Conservation (phyloP, 2,888 invertebrate species). For the Himalopsyche anomala region DNA sequence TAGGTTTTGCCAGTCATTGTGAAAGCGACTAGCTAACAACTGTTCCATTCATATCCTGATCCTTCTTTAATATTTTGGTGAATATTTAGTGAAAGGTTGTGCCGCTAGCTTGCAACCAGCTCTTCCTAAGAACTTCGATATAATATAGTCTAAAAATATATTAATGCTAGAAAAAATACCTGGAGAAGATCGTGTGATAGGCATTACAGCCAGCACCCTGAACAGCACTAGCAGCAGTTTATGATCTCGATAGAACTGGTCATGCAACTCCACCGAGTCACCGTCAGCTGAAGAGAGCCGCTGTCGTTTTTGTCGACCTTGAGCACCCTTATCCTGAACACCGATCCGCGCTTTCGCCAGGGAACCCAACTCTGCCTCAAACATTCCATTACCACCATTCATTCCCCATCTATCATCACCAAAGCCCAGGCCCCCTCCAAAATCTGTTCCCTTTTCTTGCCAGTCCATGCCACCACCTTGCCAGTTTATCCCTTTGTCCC, state of each 20-base stretch:
- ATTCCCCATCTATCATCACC: neutral
- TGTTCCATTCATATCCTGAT: too few species aligned
- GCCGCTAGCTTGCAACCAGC: too few species aligned
- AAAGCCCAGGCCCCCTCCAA: neutral
- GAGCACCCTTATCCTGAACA: slow-evolving; percentile 62
- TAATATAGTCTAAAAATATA: too few species aligned
- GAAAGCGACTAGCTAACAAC: too few species aligned
- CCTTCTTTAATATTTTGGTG: too few species aligned
- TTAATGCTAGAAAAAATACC: slow-evolving; percentile 68
- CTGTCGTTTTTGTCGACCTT: slow-evolving; percentile 71
- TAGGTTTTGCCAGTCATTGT: too few species aligned
- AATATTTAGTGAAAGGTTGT: too few species aligned
- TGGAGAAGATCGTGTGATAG: slow-evolving; percentile 77
- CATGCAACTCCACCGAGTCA: slow-evolving; percentile 78
- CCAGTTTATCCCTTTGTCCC: neutral
- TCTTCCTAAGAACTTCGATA: too few species aligned
- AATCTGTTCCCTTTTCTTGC: neutral
- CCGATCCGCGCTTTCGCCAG: neutral
- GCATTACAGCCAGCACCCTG: slow-evolving; percentile 82
- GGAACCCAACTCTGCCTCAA: neutral
- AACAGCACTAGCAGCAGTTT: slow-evolving; percentile 80
- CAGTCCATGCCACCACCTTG: neutral
- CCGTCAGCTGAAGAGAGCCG: slow-evolving; percentile 78
- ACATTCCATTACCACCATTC: neutral
- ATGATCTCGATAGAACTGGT: slow-evolving; percentile 83